Base-by-base conservation (phyloP, 2,888 invertebrate genomes). In the Syrista parreyssii region DNA sequence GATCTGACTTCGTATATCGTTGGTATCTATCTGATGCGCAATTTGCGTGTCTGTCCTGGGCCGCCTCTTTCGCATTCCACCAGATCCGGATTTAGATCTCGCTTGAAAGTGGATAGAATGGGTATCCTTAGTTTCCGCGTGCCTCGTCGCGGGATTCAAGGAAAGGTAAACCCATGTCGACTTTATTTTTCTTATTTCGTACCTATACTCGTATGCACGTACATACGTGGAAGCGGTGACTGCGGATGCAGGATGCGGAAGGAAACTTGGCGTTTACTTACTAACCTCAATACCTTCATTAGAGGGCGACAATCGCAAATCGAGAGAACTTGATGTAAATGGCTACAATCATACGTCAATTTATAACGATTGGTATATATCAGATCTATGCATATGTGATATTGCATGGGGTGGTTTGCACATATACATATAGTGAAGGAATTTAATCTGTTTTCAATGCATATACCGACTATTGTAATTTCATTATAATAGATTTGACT, bases 11-110 rank as follows among this genome's bases (percentile, higher is more conserved):
- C 71, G 23, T 71, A 33, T 71, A 71, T 71, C 71, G 71, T 71
- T 31, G 71, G 32, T 76, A 68, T 74, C 77, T 78, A 79, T 78
- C 77, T 55, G 80, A 79, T 79, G 69, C 35, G 55, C 55, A 40
- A 72, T 35, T 79, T 75, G 40, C 75, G 76, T 75, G 72, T 76
- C 68, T 71, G 68, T 73, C 73, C 68, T 33, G 32, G 31, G 71
- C 31, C 32, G 33, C 71, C 71, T 12, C 71, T 32, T 71, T 71
- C 12, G 71, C 71, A 33, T 71, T 33, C 32, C 23, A 71, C 32
- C 12, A 33, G 71, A 71, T 71, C 31, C 71, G 71, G 71, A 71
- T 71, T 71, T 71, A 33, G 33, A 71, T 71, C 71, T 32, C 31
- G 4, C 31, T 15, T 31, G 71, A 71, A 71, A 71, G 15, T 9